phyloP scores from a whole-genome alignment of 2,797 vertebrate species.

The Morelia viridis region DNA sequence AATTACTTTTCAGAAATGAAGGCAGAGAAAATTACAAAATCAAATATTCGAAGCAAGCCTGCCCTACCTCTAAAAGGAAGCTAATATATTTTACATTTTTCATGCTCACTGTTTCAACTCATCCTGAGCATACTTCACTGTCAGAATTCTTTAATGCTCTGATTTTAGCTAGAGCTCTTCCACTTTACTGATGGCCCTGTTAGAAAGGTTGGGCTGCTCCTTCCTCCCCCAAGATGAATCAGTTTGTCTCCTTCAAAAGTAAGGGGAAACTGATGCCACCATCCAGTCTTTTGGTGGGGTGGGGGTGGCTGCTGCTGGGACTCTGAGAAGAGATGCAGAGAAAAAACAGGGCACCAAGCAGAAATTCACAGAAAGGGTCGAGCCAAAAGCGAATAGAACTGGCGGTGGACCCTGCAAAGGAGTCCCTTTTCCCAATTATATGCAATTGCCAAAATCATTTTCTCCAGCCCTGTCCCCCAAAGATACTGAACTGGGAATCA shows the following conservation, averaged over 20 bases:
- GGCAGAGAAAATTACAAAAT: slow-evolving; percentile 47
- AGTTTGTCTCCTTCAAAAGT: neutral
- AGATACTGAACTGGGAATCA: slow-evolving; percentile 16
- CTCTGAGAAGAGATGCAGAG: fast-evolving
- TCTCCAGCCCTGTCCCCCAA: neutral
- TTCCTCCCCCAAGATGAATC: slow-evolving; percentile 15
- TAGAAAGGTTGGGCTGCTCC: slow-evolving; percentile 10
- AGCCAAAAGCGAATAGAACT: neutral
- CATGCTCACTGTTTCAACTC: slow-evolving; percentile 50
- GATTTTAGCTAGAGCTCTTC: slow-evolving; percentile 55
- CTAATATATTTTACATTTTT: slow-evolving; percentile 56
- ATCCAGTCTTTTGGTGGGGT: neutral
- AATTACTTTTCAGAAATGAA: slow-evolving; percentile 57
- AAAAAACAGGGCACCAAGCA: neutral
- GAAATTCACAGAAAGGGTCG: neutral
- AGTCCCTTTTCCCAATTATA: neutral
- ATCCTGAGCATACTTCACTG: slow-evolving; percentile 38
- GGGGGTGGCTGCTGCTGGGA: neutral
- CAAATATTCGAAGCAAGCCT: slow-evolving; percentile 44
- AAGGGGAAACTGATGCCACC: neutral
- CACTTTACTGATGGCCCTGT: slow-evolving; percentile 9
- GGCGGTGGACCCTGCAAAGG: neutral
- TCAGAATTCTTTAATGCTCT: slow-evolving; percentile 34
- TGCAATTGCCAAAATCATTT: neutral
- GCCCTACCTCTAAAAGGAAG: slow-evolving; percentile 51